Percentiles rank a stretch among this genome's conserved stretches.
These are phyloP conservation scores for Lepidostoma basale DNA, from an alignment of 1,140 invertebrate species.

Conservation along the genomic window DNA sequence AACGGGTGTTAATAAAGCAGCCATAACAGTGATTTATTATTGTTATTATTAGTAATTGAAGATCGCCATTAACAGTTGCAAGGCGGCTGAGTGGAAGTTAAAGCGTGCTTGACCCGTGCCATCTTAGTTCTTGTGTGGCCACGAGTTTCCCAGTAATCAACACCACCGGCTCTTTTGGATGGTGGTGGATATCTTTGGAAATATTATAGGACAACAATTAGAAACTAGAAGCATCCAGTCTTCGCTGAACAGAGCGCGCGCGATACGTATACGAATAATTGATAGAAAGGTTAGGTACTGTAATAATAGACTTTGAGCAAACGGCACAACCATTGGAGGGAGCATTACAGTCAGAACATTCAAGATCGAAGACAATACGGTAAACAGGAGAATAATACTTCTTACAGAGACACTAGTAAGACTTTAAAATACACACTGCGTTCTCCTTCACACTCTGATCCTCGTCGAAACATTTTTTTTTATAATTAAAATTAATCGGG, in stretches of 20 bases:
- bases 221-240: no score
- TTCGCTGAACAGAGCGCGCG: not conserved
- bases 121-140: no score
- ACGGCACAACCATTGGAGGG: conserved; percentile 42
- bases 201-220: no score
- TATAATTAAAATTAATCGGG: not conserved
- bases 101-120: no score
- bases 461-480: not conserved
- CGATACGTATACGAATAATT: not conserved
- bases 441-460: not conserved
- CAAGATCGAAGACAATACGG: not conserved
- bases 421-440: not conserved
- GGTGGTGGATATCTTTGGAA: no score
- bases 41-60: no score
- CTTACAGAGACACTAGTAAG: not conserved
- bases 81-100: no score
- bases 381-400: not conserved
- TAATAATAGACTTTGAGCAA: conserved; percentile 32
- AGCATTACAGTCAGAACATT: conserved; percentile 25
- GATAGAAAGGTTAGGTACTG: not conserved
- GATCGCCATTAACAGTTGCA: no score
- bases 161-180: no score
- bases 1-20: no score
- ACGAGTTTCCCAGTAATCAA: no score
- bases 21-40: no score